Base-by-base conservation (phyloP, 1,140 invertebrate genomes). In the Dendroctonus ponderosae region DNA sequence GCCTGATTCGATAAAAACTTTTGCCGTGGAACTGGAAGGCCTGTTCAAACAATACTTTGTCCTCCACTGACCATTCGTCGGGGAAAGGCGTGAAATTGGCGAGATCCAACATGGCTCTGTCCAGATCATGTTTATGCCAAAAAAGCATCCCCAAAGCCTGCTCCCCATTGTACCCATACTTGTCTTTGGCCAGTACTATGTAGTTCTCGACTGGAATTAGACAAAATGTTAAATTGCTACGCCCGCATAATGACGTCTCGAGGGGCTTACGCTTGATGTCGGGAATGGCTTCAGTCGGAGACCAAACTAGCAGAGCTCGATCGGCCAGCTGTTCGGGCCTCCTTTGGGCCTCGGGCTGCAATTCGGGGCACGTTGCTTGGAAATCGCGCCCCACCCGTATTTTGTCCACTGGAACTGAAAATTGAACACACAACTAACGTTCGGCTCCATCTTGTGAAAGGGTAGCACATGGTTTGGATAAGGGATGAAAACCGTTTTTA, bases 21-120 rank as follows among this genome's bases (percentile, higher is more conserved):
- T 99, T 99, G 39, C 96, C 96, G 84, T 98, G 94, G 79, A 97
- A 98, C 76, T 96, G 94, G 79, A 97, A 98, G 37, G 96, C 96
- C 80, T 98, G 96, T 78, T 98, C 96, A 84, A 99, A 99, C 14
- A 98, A 80, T 51, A 98, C 94, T 85, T 98, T 98, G 76, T 99
- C 96, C 81, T 98, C 96, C 4, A 95, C 91, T 11, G 95, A 95
- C 96, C 96, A 99, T 75, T 99, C 96, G 82, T 98, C 96, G 37
- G 96, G 96, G 76, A 96, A 96, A 3, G 96, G 96, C 61, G 94
- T 97, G 76, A 98, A 99, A 81, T 98, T 98, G 9, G 94, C 91
- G 66, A 99, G 83, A 79, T 98, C 96, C 75, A 91, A 82, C 3
- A 96, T 88, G 5, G 96, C 96, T 73, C 92, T 86, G 70, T 94